phyloP scores from a whole-genome alignment of 2,797 vertebrate genomes.

The Centroberyx gerrardi region DNA sequence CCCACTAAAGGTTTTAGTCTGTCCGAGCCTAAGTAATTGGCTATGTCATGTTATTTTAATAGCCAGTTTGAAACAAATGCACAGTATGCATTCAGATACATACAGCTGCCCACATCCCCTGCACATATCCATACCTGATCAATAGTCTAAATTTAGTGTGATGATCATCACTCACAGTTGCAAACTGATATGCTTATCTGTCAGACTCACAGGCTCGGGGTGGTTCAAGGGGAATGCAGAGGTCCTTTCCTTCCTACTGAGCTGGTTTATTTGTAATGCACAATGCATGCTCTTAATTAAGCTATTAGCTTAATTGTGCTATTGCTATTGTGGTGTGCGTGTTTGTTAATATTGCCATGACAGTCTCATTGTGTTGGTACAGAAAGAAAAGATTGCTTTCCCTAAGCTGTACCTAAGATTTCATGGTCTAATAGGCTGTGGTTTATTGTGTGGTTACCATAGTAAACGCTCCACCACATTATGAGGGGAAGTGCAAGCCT shows the following conservation, averaged over 20 bases:
- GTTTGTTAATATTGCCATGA: not conserved
- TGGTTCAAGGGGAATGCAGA: slow-evolving; percentile 74
- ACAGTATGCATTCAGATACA: slow-evolving; percentile 16
- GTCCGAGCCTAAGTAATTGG: not conserved
- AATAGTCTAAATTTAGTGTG: slow-evolving; percentile 84
- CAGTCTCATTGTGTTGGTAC: slow-evolving; percentile 1
- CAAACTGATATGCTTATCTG: slow-evolving; percentile 78
- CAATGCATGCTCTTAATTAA: slow-evolving; percentile 16
- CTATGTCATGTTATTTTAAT: not conserved
- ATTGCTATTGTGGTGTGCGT: not conserved
- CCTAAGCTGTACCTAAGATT: not conserved
- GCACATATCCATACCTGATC: slow-evolving; percentile 75
- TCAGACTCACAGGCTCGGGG: slow-evolving; percentile 66
- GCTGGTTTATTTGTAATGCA: slow-evolving; percentile 24
- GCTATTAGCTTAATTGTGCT: not conserved
- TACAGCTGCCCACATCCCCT: slow-evolving; percentile 45
- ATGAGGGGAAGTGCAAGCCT: slow-evolving; percentile 30
- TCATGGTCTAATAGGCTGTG: not conserved
- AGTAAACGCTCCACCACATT: slow-evolving; percentile 17
- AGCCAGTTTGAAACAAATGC: not conserved
- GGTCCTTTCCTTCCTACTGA: slow-evolving; percentile 40
- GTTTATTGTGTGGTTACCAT: slow-evolving; percentile 21
- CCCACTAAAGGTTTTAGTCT: not conserved
- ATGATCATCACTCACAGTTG: slow-evolving; percentile 78
- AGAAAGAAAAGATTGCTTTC: slow-evolving; percentile 1